These are phyloP conservation scores for Chironomus tepperi DNA, from an alignment of 1,140 invertebrate genomes.

Conservation along the genomic window DNA sequence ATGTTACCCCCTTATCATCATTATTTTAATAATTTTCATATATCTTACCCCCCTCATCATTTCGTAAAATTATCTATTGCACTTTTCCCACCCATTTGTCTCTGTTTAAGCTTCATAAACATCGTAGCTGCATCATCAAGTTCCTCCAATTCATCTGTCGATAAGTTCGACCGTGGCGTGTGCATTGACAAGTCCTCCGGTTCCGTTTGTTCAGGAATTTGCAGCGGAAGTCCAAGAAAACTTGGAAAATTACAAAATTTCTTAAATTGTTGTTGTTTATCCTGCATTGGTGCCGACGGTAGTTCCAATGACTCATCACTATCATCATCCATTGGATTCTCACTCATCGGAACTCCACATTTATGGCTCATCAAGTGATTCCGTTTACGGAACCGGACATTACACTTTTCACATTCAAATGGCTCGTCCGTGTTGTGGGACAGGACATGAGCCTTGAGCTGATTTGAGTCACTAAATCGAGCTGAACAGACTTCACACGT, in stretches of 20 bases:
- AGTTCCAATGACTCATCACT: conserved; percentile 38
- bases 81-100: neutral
- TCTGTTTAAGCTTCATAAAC: conserved; percentile 30
- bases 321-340: conserved; percentile 28
- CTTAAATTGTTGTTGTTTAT: neutral
- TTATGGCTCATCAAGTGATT: conserved; percentile 81
- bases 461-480: conserved; percentile 88
- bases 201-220: conserved; percentile 66
- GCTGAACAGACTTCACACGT: conserved; percentile 81
- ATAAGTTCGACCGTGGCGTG: conserved; percentile 35
- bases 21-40: neutral
- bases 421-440: conserved; percentile 87
- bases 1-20: too few relatives aligned
- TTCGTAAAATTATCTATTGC: neutral
- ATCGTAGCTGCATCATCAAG: conserved; percentile 37
- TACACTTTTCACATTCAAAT: conserved; percentile 68
- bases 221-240: neutral
- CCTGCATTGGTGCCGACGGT: conserved; percentile 11
- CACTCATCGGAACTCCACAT: conserved; percentile 47
- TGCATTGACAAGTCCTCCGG: conserved; percentile 74
- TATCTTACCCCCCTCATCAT: neutral
- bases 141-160: conserved; percentile 35
- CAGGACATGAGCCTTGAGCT: conserved; percentile 81
- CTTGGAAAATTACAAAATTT: neutral
- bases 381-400: conserved; percentile 65